Percentiles rank a stretch among this genome's conserved stretches.
These are phyloP conservation scores for Ceramica pisi DNA, from an alignment of 2,888 invertebrate genomes.

Conservation along the genomic window DNA sequence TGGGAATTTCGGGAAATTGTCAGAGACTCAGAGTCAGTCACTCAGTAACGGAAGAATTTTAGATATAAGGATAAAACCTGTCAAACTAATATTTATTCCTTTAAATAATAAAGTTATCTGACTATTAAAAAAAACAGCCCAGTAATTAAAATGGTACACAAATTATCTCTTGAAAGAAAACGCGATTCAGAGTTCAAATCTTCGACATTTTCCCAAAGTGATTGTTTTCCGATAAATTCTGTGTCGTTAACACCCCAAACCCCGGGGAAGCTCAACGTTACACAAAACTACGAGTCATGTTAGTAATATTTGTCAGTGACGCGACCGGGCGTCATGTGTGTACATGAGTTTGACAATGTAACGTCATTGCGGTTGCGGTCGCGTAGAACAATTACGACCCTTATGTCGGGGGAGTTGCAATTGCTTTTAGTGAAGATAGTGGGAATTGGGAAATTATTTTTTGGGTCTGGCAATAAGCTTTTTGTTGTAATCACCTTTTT, in stretches of 20 bases:
- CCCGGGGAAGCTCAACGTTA: conserved; percentile 13
- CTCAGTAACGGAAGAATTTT: no score
- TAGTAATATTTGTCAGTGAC: conserved; percentile 69
- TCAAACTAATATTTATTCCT: no score
- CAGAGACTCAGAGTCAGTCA: no score
- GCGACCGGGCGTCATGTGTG: conserved; percentile 47
- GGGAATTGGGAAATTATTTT: conserved; percentile 17
- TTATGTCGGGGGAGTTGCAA: not conserved
- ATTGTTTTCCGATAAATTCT: conserved; percentile 46
- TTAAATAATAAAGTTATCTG: no score
- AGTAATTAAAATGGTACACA: no score
- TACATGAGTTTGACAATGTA: conserved; percentile 63
- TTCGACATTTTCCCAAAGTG: conserved; percentile 3
- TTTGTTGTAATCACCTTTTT: not conserved
- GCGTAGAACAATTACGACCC: conserved; percentile 45
- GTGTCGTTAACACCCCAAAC: conserved; percentile 29
- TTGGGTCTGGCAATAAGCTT: not conserved
- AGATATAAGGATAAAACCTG: no score
- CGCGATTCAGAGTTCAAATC: not conserved
- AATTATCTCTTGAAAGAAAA: not conserved
- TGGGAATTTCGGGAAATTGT: no score
- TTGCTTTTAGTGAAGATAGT: not conserved
- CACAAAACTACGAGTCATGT: conserved; percentile 58
- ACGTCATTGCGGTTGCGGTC: conserved; percentile 59
- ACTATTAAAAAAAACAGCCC: no score